A percentile compares a stretch with the other conserved stretches of the same genome.
phyloP scores from a whole-genome alignment of 2,797 vertebrate genomes.

The Huso huso region DNA sequence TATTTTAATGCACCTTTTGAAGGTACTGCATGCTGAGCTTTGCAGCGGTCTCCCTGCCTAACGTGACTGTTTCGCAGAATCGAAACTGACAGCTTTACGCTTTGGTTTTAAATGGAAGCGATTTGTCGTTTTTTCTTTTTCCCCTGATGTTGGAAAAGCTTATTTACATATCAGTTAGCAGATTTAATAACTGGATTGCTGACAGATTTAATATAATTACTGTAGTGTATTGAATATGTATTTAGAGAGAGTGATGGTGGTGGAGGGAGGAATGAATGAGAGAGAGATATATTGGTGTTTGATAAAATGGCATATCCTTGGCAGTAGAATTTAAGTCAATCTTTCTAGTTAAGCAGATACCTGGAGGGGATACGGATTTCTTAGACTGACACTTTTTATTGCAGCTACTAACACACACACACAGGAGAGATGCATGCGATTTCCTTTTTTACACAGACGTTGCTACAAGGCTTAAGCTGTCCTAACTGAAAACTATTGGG shows the following conservation, averaged over 20 bases:
- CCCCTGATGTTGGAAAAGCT: slow-evolving; percentile 26
- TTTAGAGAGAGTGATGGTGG: slow-evolving; percentile 15
- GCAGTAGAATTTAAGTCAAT: slow-evolving; percentile 52
- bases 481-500: slow-evolving; percentile 54
- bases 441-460: slow-evolving; percentile 47
- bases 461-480: slow-evolving; percentile 57
- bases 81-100: slow-evolving; percentile 42
- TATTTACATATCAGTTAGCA: slow-evolving; percentile 41
- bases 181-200: slow-evolving; percentile 36
- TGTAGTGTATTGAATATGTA: slow-evolving; percentile 8
- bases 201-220: slow-evolving; percentile 33
- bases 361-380: slow-evolving; percentile 55
- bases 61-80: slow-evolving; percentile 21
- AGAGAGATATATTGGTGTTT: not conserved
- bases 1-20: no score
- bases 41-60: not conserved
- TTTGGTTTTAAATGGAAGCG: slow-evolving; percentile 34
- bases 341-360: slow-evolving; percentile 61
- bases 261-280: slow-evolving; percentile 4
- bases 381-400: slow-evolving; percentile 63
- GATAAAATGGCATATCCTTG: slow-evolving; percentile 24
- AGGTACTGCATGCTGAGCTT: no score
- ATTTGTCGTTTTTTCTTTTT: slow-evolving; percentile 22
- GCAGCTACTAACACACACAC: slow-evolving; percentile 50
- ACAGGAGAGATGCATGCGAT: slow-evolving; percentile 33